These are phyloP conservation scores for Salvelinus namaycush DNA, from an alignment of 2,113 vertebrate genomes.

Conservation along the genomic window DNA sequence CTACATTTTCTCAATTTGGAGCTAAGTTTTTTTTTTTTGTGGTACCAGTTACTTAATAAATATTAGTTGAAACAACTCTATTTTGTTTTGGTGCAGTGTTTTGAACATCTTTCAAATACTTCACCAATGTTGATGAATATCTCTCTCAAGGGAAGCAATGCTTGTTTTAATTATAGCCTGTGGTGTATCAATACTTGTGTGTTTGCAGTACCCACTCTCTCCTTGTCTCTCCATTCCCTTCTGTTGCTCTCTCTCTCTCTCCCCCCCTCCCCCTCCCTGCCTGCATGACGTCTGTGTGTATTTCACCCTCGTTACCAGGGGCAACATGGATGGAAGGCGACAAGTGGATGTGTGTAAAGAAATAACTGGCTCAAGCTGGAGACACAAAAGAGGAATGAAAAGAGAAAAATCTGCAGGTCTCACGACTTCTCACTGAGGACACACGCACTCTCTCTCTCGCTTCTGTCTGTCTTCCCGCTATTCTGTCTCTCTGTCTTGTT, in stretches of 20 bases:
- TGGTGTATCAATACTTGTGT: too few relatives aligned
- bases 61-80: too few relatives aligned
- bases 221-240: not conserved
- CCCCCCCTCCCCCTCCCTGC: slow-evolving; percentile 25
- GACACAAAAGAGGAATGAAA: slow-evolving; percentile 57
- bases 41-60: too few relatives aligned
- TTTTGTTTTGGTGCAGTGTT: not conserved
- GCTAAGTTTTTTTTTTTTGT: too few relatives aligned
- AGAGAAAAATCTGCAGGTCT: slow-evolving; percentile 34
- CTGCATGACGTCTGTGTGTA: slow-evolving; percentile 59
- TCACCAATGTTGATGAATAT: not conserved
- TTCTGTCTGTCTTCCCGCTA: too few relatives aligned
- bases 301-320: slow-evolving; percentile 73
- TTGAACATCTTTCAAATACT: not conserved
- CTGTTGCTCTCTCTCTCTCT: slow-evolving; percentile 10
- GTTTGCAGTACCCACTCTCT: slow-evolving; percentile 3
- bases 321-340: slow-evolving; percentile 71
- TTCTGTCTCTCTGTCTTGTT: too few relatives aligned
- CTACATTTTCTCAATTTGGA: too few relatives aligned
- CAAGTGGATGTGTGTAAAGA: slow-evolving; percentile 58
- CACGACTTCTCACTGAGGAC: not conserved
- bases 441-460: not conserved
- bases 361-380: slow-evolving; percentile 46
- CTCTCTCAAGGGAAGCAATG: not conserved
- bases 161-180: too few relatives aligned